These are phyloP conservation scores for Nematopogon swammerdamellus DNA, from an alignment of 2,888 invertebrate genomes.

Conservation along the genomic window DNA sequence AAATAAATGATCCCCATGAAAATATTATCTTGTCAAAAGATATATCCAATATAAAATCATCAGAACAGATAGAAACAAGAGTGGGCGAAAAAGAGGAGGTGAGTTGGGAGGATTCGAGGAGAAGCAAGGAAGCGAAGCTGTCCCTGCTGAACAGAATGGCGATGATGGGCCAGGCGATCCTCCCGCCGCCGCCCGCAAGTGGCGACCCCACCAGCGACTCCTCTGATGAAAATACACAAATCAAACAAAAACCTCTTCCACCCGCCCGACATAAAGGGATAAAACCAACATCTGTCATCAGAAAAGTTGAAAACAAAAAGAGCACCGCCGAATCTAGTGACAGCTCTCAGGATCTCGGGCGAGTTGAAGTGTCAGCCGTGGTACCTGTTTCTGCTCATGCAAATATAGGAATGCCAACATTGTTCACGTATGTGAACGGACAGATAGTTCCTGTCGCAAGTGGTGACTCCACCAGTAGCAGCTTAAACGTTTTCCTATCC, in stretches of 20 bases:
- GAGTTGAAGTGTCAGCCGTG: neutral
- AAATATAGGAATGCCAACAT: conserved; percentile 5
- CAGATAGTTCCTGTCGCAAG: conserved; percentile 26
- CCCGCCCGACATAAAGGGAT: conserved; percentile 25
- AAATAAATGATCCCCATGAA: conserved; percentile 18
- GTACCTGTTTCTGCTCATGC: neutral
- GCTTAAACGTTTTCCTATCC: conserved; percentile 25
- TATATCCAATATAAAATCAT: neutral
- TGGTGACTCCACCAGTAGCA: conserved; percentile 15
- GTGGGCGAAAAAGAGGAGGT: no score
- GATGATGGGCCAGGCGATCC: conserved; percentile 40
- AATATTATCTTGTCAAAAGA: conserved; percentile 1
- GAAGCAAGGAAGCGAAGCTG: conserved; percentile 31
- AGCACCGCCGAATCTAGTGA: conserved; percentile 15
- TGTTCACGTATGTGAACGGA: conserved; percentile 17
- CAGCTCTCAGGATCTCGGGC: conserved; percentile 11
- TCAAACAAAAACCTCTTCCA: conserved; percentile 19
- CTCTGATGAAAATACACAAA: conserved; percentile 25
- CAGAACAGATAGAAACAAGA: neutral
- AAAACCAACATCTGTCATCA: conserved; percentile 20
- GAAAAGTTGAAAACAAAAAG: conserved; percentile 18
- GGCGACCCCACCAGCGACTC: conserved; percentile 30
- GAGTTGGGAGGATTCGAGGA: neutral
- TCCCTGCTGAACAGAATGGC: conserved; percentile 42
- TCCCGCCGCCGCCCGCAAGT: conserved; percentile 22